Conservation (phyloP, 2,797 vertebrate species). For the Parauchenoglanis ngamensis region DNA sequence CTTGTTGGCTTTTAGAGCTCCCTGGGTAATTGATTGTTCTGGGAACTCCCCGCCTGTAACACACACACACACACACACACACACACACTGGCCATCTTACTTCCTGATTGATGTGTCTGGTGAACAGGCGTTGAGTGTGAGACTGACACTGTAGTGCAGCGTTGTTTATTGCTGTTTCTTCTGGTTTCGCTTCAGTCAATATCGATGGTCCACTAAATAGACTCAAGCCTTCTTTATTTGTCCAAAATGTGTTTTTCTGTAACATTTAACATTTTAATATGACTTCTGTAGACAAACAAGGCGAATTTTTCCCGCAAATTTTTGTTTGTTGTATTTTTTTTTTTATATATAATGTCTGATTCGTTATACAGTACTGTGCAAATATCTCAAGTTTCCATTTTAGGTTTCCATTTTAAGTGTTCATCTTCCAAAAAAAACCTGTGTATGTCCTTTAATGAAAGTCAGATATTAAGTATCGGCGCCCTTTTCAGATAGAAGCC, state of each 20-base stretch:
- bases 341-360: neutral
- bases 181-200: neutral
- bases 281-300: neutral
- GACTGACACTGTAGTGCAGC: neutral
- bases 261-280: neutral
- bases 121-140: neutral
- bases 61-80: conserved; percentile 31
- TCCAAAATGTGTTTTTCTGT: neutral
- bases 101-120: conserved; percentile 2
- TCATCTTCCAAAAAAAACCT: no score
- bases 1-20: conserved; percentile 35
- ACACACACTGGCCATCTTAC: neutral
- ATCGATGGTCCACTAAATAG: neutral
- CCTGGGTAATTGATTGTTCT: conserved; percentile 45
- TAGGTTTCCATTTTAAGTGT: neutral
- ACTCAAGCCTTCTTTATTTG: neutral
- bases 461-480: neutral
- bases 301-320: no score
- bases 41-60: conserved; percentile 28
- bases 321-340: neutral
- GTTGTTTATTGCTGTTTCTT: neutral
- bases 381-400: neutral
- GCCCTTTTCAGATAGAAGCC: neutral
- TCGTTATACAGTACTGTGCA: neutral
- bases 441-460: no score